These are phyloP conservation scores for Hartigia nigra DNA, from an alignment of 2,888 invertebrate species.

Conservation along the genomic window DNA sequence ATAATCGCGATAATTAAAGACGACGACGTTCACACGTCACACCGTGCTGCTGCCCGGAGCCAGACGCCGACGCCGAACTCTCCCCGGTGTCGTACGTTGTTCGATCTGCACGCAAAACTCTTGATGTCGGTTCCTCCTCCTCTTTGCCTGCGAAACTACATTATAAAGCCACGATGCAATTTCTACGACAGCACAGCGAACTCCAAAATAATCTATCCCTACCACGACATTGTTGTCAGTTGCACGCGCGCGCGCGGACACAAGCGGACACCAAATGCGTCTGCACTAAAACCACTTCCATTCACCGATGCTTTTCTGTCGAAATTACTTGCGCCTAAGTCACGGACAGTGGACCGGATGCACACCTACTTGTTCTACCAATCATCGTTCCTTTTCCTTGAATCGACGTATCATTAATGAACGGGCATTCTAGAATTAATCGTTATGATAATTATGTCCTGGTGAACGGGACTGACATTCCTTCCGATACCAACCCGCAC, in stretches of 20 bases:
- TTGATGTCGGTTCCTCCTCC: not conserved
- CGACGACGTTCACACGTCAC: conserved; percentile 17
- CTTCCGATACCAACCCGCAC: not conserved
- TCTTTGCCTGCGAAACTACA: conserved; percentile 19
- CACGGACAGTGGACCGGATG: not conserved
- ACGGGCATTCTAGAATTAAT: not conserved
- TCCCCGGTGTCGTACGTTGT: not conserved
- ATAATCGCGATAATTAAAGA: conserved; percentile 49
- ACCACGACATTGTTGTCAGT: conserved; percentile 25
- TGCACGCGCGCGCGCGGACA: conserved; percentile 11
- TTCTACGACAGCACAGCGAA: conserved; percentile 14
- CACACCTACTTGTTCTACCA: not conserved
- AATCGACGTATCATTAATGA: not conserved
- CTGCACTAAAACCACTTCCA: not conserved
- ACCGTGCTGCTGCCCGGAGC: conserved; percentile 5
- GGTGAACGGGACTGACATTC: not conserved
- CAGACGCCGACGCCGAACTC: not conserved
- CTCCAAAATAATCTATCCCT: conserved; percentile 16
- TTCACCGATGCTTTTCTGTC: not conserved
- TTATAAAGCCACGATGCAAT: conserved; percentile 21
- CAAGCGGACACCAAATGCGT: not conserved
- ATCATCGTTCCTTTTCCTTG: not conserved
- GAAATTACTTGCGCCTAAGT: not conserved
- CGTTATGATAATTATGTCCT: not conserved
- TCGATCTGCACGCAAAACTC: conserved; percentile 1